Evolutionary conservation across 2,113 vertebrate species (phyloP), one percentile per base, ranked within the genome.

Genomic region (Sander lucioperca): DNA sequence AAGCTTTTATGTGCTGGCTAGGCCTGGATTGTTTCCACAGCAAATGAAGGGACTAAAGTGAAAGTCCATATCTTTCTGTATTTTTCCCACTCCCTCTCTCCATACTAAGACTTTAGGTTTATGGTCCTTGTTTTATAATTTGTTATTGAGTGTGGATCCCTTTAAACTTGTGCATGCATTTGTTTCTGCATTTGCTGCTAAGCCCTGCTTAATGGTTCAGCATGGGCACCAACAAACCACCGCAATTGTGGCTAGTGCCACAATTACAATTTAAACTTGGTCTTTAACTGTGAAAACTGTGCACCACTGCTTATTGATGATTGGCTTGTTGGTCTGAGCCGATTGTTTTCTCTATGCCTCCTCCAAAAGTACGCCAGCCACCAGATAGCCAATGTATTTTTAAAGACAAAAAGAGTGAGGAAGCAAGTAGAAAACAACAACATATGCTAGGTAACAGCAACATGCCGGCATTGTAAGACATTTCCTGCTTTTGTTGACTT

Each of bases 1-100:
- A 48, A 53, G 45, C 67, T 91, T 91, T 90, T 90, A 87, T 74
- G 80, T 86, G 81, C 80, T 83, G 86, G 77, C 80, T 77, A 33
- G 64, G 45, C 58, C 65, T 84, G 68, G 82, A 88, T 62, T 16
- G 47, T 88, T 83, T 94, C 83, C 80, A 82, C 77, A 79, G 61
- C 79, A 87, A 89, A 81, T 71, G 79, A 85, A 85, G 82, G 67
- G 47, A 82, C 79, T 68, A 59, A 87, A 89, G 80, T 80, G 48
- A 86, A 90, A 85, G 87, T 77, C 73, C 83, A 73, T 65, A 50
- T 76, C 85, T 68, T 72, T 80, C 33, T 85, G 45, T 61, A 21
- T 82, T 64, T 82, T 27, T 64, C 43, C 13, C 51, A 6, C 50
- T 81, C 59, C 30, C 15, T 72, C 27, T 69, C 13, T 77, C 51